phyloP scores from a whole-genome alignment of 2,797 vertebrate species.

The Pangasius djambal region DNA sequence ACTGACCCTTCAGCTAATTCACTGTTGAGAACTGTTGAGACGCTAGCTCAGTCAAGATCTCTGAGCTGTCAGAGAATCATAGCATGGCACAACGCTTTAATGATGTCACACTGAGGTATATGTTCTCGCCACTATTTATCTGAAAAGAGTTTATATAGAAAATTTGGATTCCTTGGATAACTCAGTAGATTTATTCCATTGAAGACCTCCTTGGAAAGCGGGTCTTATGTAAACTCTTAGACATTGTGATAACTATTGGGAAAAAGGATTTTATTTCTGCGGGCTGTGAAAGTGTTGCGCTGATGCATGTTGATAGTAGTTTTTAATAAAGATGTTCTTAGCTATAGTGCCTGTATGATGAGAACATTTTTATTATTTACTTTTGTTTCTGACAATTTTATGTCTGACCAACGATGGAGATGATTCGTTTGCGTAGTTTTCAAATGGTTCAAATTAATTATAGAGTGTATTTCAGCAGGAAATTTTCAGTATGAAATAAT shows the following conservation, averaged over 20 bases:
- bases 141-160: not conserved
- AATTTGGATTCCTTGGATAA: not conserved
- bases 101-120: not conserved
- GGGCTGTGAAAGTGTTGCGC: not conserved
- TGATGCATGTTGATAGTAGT: not conserved
- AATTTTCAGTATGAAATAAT: not conserved
- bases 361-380: not conserved
- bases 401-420: not conserved
- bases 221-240: not conserved
- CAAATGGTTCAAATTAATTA: not conserved
- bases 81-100: not conserved
- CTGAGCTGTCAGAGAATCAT: not conserved
- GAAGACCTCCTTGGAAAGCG: not conserved
- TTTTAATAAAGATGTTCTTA: not conserved
- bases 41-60: conserved; percentile 22
- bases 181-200: not conserved
- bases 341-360: not conserved
- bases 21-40: not conserved
- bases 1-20: conserved; percentile 29
- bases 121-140: not conserved
- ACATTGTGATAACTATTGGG: not conserved
- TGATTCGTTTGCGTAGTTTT: not conserved
- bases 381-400: not conserved
- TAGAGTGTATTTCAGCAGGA: not conserved
- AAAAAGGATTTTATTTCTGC: not conserved